phyloP scores from a whole-genome alignment of 2,888 invertebrate genomes.

The Campoletis raptor region DNA sequence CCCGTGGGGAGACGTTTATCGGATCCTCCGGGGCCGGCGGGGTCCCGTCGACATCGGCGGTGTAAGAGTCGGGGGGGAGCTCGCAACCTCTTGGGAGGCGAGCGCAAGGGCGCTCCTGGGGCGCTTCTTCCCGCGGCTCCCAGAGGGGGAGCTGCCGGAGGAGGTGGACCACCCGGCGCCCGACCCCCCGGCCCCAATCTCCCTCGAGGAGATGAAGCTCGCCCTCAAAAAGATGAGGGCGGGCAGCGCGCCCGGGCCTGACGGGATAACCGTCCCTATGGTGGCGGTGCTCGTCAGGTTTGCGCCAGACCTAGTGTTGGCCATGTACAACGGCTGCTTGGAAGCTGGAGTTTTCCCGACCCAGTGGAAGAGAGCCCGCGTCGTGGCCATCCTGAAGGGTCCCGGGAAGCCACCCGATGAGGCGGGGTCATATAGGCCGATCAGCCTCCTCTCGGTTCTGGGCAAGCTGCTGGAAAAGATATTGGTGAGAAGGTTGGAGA shows the following conservation, averaged over 20 bases:
- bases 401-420: no score
- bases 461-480: no score
- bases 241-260: background rate
- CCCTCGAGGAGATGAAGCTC: background rate
- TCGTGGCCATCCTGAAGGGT: background rate
- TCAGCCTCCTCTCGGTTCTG: no score
- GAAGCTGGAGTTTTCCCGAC: conserved; percentile 33
- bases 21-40: conserved; percentile 13
- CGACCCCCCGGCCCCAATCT: background rate
- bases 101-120: background rate
- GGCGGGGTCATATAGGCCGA: no score
- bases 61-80: background rate
- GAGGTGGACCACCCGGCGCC: no score
- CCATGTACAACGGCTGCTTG: conserved; percentile 21
- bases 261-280: conserved; percentile 11
- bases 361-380: conserved; percentile 24
- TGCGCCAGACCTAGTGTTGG: conserved; percentile 82
- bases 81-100: background rate
- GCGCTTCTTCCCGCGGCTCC: background rate
- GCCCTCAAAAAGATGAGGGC: background rate
- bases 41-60: conserved; percentile 9
- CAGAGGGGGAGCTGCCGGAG: background rate
- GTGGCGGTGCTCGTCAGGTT: background rate
- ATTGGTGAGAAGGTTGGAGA: no score
- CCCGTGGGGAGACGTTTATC: conserved; percentile 17